These are phyloP conservation scores for Limnothrissa miodon DNA, from an alignment of 2,113 vertebrate species.

Conservation along the genomic window DNA sequence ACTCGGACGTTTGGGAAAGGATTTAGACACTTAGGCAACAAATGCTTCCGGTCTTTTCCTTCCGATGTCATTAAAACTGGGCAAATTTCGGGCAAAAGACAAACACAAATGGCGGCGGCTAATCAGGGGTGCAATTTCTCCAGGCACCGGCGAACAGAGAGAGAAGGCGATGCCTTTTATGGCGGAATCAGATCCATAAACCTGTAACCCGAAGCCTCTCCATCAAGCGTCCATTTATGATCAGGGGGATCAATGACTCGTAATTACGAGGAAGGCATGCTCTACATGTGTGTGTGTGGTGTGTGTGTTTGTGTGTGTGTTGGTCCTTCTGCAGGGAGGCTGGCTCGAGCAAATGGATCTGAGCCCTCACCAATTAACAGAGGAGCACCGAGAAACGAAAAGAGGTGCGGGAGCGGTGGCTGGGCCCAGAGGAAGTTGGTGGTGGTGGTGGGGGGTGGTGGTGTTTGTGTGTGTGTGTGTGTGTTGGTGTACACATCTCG, in stretches of 20 bases:
- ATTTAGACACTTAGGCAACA: background rate
- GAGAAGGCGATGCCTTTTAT: conserved; percentile 12
- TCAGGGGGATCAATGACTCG: conserved; percentile 9
- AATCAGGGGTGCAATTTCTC: conserved; percentile 16
- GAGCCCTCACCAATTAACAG: background rate
- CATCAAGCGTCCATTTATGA: conserved; percentile 10
- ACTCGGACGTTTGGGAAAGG: background rate
- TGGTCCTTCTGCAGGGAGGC: background rate
- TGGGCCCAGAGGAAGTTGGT: background rate
- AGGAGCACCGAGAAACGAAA: background rate
- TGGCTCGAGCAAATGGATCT: background rate
- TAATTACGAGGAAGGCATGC: conserved; percentile 4
- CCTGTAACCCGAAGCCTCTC: conserved; percentile 12
- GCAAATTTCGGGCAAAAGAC: background rate
- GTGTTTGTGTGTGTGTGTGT: too few relatives aligned
- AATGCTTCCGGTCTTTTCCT: background rate
- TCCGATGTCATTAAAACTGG: background rate
- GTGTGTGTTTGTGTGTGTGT: conserved; percentile 1
- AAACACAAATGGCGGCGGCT: background rate
- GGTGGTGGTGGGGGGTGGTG: background rate
- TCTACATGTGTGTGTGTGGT: background rate
- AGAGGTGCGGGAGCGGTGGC: background rate
- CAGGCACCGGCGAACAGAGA: conserved; percentile 3
- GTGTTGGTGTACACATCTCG: background rate
- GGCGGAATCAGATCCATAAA: conserved; percentile 6